Evolutionary conservation across 2,797 vertebrate species (phyloP).

Genomic region (Scolopax bukidnonensis): DNA sequence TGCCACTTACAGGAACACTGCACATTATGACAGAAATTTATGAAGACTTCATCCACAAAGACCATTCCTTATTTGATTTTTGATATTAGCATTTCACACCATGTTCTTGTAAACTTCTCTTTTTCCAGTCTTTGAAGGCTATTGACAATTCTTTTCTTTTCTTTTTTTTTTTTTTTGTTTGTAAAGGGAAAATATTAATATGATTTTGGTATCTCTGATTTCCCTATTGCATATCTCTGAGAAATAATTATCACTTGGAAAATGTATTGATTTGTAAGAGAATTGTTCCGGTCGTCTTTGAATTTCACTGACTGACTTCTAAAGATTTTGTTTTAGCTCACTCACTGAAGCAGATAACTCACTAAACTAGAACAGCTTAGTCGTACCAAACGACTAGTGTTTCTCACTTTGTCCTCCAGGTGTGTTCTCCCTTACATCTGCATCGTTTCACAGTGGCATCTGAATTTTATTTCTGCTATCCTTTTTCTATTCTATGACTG

Average conservation of each 20-base stretch:
- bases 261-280: slow-evolving; percentile 25
- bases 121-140: not conserved
- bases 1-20: not conserved
- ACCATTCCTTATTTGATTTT: not conserved
- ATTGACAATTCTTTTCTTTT: not conserved
- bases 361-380: not conserved
- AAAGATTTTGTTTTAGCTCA: not conserved
- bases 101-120: not conserved
- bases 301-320: not conserved
- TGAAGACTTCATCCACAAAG: not conserved
- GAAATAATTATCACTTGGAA: slow-evolving; percentile 26
- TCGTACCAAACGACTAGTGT: not conserved
- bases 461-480: not conserved
- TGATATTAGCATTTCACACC: not conserved
- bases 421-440: not conserved
- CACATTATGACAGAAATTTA: not conserved
- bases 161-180: not conserved
- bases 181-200: not conserved
- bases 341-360: not conserved
- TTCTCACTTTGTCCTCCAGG: not conserved
- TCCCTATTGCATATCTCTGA: not conserved
- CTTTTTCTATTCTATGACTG: not conserved
- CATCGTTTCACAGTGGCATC: not conserved
- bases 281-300: not conserved
- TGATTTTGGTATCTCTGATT: not conserved